A percentile compares a stretch with the other conserved stretches of the same genome.
These are phyloP conservation scores for Anoura caudifer DNA, from an alignment of 2,113 vertebrate genomes.

Conservation along the genomic window DNA sequence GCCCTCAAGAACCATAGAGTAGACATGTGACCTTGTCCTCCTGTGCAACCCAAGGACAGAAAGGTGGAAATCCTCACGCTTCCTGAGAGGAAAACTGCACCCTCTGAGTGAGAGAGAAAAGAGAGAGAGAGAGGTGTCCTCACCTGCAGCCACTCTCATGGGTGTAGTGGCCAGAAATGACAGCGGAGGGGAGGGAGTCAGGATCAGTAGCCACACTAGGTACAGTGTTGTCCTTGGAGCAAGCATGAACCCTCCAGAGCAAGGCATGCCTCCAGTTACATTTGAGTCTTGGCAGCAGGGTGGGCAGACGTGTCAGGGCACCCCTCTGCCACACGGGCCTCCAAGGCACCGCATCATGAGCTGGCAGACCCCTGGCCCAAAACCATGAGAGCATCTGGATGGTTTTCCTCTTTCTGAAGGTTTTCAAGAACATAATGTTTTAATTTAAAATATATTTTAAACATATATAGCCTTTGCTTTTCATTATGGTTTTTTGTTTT, in stretches of 20 bases:
- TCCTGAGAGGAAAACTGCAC: background rate
- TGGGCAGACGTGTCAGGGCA: fast-evolving
- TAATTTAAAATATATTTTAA: background rate
- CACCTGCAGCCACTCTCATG: no score
- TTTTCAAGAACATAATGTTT: background rate
- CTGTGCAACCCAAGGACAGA: no score
- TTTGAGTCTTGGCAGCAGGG: background rate
- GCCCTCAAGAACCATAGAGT: background rate
- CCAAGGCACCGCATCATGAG: background rate
- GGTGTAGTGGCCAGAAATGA: background rate
- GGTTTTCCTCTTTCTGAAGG: background rate
- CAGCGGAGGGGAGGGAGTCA: background rate
- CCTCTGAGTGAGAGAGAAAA: background rate
- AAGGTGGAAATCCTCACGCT: no score
- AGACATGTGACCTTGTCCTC: background rate
- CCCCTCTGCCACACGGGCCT: fast-evolving
- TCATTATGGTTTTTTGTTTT: background rate
- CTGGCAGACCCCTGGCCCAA: fast-evolving
- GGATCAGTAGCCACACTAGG: fast-evolving
- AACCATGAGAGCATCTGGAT: background rate
- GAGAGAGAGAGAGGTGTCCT: background rate
- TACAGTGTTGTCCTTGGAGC: background rate
- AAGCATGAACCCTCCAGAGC: fast-evolving
- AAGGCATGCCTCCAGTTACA: fast-evolving
- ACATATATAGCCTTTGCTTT: background rate